Evolutionary conservation across 2,797 vertebrate genomes (phyloP), one percentile per base, ranked within the genome.

Genomic region (Hafferia zeledoni): DNA sequence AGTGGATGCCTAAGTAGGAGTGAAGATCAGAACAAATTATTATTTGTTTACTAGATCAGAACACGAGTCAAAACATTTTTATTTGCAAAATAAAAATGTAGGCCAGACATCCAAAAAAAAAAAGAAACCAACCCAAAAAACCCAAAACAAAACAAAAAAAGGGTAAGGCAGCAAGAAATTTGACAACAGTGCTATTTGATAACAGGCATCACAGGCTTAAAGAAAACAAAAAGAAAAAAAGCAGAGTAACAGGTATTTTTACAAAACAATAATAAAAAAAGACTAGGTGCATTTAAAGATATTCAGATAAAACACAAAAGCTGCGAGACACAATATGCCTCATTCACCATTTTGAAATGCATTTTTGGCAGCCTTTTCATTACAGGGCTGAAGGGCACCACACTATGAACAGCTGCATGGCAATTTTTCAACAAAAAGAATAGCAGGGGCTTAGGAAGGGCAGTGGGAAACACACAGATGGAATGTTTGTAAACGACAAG

Each of bases 1-100:
- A 95, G 96, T 98, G 88, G 98, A 95, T 82, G 97, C 98, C 98
- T 99, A 97, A 96, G 97, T 89, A 95, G 89, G 98, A 98, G 97
- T 83, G 82, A 94, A 98, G 95, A 98, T 96, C 69, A 95, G 75
- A 98, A 95, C 86, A 96, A 76, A 75, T 95, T 85, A 89, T 44
- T 11, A 55, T 98, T 78, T 94, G 96, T 96, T 97, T 95, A 89
- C 64, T 59, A 81, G 75, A 80, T 33, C 8, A 17, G 3, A 78
- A 87, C 44, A 70, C 11, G 60, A 89, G 12, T 72, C 39, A 91
- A 79, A 92, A 79, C 69, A 94, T 44, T 91, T 75, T 89, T 95
- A 87, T 67, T 92, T 96, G 59, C 44, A 91, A 80, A 96, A 93
- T 59, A 95, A 96, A 97, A 91, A 91, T 87, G 59, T 63, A 61